These are phyloP conservation scores for Idaea biselata DNA, from an alignment of 2,888 invertebrate genomes.

Conservation along the genomic window DNA sequence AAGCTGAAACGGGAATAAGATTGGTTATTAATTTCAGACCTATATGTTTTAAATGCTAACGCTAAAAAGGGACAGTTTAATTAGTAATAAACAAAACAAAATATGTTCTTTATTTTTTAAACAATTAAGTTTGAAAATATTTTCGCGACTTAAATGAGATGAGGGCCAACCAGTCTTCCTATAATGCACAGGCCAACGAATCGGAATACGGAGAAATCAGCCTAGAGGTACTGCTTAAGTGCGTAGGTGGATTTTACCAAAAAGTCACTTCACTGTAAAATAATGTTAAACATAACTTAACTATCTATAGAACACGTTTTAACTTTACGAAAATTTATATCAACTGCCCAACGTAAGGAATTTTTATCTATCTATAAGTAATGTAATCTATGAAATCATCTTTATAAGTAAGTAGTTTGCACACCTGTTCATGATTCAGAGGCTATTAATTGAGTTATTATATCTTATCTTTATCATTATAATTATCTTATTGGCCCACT, in stretches of 20 bases:
- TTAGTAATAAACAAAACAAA: not conserved
- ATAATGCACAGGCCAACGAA: no score
- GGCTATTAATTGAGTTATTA: not conserved
- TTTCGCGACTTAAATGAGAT: not conserved
- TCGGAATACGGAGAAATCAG: no score
- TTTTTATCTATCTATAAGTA: not conserved
- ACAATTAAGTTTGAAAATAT: not conserved
- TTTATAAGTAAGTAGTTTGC: constrained; percentile 11
- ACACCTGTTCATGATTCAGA: constrained; percentile 19
- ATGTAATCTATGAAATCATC: not conserved
- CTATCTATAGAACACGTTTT: not conserved
- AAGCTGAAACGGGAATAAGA: no score
- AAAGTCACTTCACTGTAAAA: not conserved
- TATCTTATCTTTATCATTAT: not conserved
- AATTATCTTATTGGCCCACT: not conserved
- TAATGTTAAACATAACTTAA: not conserved
- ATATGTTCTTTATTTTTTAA: not conserved
- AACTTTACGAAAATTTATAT: not conserved
- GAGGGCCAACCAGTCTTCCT: no score
- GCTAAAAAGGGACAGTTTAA: not conserved
- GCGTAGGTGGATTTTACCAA: not conserved
- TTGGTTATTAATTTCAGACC: no score
- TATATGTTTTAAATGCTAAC: no score
- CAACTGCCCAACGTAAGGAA: not conserved
- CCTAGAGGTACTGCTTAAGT: no score